Evolutionary conservation across 2,888 invertebrate species (phyloP), one percentile per base, ranked within the genome.

Genomic region (Epiblema foenella): DNA sequence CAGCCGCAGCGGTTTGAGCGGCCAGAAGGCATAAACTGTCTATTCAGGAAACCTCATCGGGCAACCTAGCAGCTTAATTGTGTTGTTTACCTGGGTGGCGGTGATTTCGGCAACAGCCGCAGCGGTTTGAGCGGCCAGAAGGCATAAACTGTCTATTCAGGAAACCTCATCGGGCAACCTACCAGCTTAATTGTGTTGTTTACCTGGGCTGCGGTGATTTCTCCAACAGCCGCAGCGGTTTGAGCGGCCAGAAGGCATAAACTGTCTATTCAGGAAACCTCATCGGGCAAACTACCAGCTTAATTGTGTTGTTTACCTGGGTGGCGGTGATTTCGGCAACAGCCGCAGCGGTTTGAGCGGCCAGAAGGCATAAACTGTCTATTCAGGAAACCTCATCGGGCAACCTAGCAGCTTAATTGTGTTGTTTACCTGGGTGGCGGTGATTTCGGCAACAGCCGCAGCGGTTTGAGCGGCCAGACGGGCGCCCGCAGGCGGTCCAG

Each of bases 351-450:
- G 89, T 18, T 94, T 91, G 20, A 98, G 87, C 52, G n/a, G n/a
- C n/a, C n/a, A n/a, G n/a, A 90, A 83, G n/a, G 90, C n/a, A n/a
- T n/a, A 94, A 94, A 98, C 98, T 12, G 15, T 42, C 42, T 15
- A 15, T 15, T 15, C 4, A 5, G 7, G 4, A 42, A 42, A 42
- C 42, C 15, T 42, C 8, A n/a, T 17, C 18, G 17, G 9, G 49
- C 17, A 51, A n/a, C 10, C 8, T n/a, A n/a, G n/a, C n/a, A n/a
- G 8, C 18, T 10, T 17, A 51, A 17, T 17, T n/a, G n/a, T 51
- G 17, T 10, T 3, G 46, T n/a, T 83, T 90, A 97, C 97, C 96
- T 97, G n/a, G 99, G 99, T 1, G 98, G 97, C 0, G 98, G 98
- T 0, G 90, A 88, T 65, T 94, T 83, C 1, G 95, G 92, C 2